A percentile compares a stretch with the other conserved stretches of the same genome.
Conservation (phyloP, 2,797 vertebrate species). For the Myotis pilosus region DNA sequence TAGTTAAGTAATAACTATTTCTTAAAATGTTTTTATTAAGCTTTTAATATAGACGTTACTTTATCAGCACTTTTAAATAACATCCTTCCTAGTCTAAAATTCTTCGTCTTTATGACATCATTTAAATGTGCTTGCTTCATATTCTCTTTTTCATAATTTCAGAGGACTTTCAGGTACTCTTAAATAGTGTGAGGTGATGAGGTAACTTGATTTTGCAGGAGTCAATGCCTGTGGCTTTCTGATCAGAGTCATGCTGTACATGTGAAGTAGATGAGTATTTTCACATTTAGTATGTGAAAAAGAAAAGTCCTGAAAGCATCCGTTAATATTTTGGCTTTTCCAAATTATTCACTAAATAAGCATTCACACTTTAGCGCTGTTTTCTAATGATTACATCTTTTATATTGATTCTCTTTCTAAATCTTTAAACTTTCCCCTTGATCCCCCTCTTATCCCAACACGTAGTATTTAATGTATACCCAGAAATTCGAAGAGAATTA, state of each 20-base stretch:
- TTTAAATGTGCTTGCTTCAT: conserved; percentile 10
- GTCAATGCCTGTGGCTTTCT: neutral
- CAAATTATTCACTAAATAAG: conserved; percentile 1
- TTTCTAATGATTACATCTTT: neutral
- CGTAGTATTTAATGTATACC: neutral
- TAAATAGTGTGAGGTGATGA: neutral
- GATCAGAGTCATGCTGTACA: neutral
- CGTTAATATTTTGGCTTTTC: conserved; percentile 16
- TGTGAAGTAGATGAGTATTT: neutral
- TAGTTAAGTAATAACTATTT: neutral
- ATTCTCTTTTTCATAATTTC: neutral
- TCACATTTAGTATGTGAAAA: neutral
- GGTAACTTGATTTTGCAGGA: neutral
- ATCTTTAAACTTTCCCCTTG: neutral
- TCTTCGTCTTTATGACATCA: neutral
- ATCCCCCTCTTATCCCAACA: neutral
- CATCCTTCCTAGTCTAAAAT: conserved; percentile 10
- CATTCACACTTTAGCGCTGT: neutral
- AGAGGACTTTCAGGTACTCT: neutral
- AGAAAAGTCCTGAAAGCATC: neutral
- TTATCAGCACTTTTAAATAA: neutral
- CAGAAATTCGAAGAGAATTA: neutral
- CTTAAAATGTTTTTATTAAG: neutral
- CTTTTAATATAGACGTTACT: neutral
- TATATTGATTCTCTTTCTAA: neutral